These are phyloP conservation scores for Sebastiscus albofasciatus DNA, from an alignment of 2,797 vertebrate genomes.

Conservation along the genomic window DNA sequence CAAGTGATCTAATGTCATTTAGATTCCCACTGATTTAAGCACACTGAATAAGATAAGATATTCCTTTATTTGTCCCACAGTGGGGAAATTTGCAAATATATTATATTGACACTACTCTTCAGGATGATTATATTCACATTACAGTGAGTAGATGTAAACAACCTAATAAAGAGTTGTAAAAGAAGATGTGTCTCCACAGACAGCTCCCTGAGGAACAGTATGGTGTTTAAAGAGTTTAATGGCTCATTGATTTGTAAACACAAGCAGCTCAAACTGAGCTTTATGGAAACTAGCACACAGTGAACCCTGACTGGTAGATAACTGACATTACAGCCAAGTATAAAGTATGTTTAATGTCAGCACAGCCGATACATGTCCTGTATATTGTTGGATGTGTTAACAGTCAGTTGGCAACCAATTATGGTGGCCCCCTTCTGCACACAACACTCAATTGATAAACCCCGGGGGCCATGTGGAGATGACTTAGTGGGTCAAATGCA, in stretches of 20 bases:
- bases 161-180: background rate
- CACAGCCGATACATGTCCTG: background rate
- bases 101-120: background rate
- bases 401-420: slow-evolving; percentile 36
- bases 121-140: background rate
- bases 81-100: too few relatives aligned
- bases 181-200: background rate
- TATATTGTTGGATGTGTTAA: slow-evolving; percentile 17
- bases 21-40: slow-evolving; percentile 20
- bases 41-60: background rate
- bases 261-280: background rate
- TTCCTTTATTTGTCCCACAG: too few relatives aligned
- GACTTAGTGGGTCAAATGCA: slow-evolving; percentile 86
- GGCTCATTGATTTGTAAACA: slow-evolving; percentile 8
- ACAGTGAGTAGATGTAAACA: background rate
- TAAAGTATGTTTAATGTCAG: background rate
- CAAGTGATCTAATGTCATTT: slow-evolving; percentile 69
- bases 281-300: background rate
- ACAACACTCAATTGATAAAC: slow-evolving; percentile 67
- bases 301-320: background rate
- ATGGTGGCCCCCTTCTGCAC: slow-evolving; percentile 54
- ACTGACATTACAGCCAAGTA: background rate
- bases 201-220: background rate
- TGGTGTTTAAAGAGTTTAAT: background rate
- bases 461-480: slow-evolving; percentile 69